These are phyloP conservation scores for Melanotaenia duboulayi DNA, from an alignment of 2,113 vertebrate genomes.

Conservation along the genomic window DNA sequence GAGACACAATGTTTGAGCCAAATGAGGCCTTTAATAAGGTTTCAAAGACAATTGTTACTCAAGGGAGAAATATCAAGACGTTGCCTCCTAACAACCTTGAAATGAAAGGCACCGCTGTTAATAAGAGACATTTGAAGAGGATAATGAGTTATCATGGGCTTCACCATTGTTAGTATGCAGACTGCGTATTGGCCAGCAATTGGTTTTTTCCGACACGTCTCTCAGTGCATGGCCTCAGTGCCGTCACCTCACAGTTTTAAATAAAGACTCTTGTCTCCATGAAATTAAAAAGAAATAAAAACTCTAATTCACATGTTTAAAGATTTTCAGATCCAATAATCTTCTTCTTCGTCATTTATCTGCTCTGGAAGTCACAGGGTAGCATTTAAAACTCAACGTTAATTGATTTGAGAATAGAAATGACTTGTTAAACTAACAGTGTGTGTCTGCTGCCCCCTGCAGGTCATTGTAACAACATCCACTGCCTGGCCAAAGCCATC, in stretches of 20 bases:
- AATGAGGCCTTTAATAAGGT: conserved; percentile 33
- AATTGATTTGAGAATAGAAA: neutral
- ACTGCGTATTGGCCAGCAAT: neutral
- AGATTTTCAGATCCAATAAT: neutral
- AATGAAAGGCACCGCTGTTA: conserved; percentile 71
- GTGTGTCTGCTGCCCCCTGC: conserved; percentile 68
- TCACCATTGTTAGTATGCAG: conserved; percentile 58
- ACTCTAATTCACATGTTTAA: neutral
- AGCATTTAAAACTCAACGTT: neutral
- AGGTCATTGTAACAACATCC: conserved; percentile 99
- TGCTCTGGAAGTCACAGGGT: neutral
- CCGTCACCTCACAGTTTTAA: neutral
- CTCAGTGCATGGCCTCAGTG: neutral
- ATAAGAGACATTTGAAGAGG: conserved; percentile 54
- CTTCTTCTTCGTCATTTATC: neutral
- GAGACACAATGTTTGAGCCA: neutral
- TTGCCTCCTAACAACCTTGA: conserved; percentile 69
- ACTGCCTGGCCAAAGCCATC: conserved; percentile 98
- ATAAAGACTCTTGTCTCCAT: neutral
- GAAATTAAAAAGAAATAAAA: neutral
- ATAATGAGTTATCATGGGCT: conserved; percentile 65
- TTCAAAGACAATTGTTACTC: conserved; percentile 23
- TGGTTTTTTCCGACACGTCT: conserved; percentile 24
- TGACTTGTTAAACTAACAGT: neutral
- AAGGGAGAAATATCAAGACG: conserved; percentile 44